phyloP scores from a whole-genome alignment of 2,888 invertebrate genomes.

The Harpalus rubripes region DNA sequence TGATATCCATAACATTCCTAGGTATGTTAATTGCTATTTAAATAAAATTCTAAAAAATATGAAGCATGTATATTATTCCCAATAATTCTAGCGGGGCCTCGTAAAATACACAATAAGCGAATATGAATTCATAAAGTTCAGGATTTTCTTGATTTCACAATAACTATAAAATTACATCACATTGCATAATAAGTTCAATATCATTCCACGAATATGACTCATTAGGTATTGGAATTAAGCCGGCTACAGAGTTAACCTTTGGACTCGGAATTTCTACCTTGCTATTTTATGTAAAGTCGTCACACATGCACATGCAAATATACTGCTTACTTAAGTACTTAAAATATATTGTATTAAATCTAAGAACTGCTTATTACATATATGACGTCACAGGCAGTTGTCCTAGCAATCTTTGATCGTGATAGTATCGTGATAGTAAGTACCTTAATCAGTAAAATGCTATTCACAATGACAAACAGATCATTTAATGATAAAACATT shows the following conservation, averaged over 20 bases:
- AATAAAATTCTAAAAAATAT: too few species aligned
- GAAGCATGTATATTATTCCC: too few species aligned
- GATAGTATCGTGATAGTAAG: neutral
- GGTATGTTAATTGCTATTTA: too few species aligned
- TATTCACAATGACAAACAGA: neutral
- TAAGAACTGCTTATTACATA: neutral
- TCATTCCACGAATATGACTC: neutral
- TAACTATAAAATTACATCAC: too few species aligned
- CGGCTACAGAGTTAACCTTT: neutral
- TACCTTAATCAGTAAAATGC: neutral
- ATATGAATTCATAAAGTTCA: too few species aligned
- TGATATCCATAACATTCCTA: too few species aligned
- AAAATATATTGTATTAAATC: neutral
- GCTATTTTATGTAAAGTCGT: neutral
- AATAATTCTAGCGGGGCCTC: too few species aligned
- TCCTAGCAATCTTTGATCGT: neutral
- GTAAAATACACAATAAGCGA: too few species aligned
- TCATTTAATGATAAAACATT: neutral
- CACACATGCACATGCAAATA: neutral
- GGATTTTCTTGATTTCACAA: too few species aligned
- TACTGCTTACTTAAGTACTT: too few species aligned
- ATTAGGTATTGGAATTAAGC: neutral
- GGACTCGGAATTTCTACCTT: neutral
- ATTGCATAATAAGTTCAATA: too few species aligned
- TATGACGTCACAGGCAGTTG: constrained; percentile 7